Base-by-base conservation (phyloP, 2,888 invertebrate species). In the Meiosimyza platycephala region DNA sequence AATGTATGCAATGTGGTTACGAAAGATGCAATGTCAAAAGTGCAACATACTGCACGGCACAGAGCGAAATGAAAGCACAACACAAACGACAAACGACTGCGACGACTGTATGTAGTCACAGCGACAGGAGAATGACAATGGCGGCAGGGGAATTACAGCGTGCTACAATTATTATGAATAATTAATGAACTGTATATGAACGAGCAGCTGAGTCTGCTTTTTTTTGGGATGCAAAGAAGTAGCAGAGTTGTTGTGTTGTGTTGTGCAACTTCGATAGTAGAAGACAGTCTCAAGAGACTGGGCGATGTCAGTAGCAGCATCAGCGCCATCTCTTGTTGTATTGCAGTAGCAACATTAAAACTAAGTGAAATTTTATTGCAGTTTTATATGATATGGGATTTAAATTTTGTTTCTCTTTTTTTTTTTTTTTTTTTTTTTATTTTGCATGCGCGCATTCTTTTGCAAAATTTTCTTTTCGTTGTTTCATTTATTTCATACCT, bases 121-220 rank as follows among this genome's bases (percentile, higher is more conserved):
- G 40, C 40, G 9, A 2, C 40, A 40, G 40, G 9, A 40, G 40
- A 40, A 40, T 40, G 40, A 40, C 40, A 40, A 40, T 40, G 40
- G 40, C 40, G 9, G 40, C 40, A 40, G 40, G 40, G 40, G 40
- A 40, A 40, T 40, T 40, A 40, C 40, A 9, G 40, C 9, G 40
- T 9, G 40, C 40, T 15, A 40, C 70, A 70, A 57, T 70, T 70
- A 70, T 70, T 63, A 70, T 70, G 70, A 70, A 70, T 70, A 70
- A 70, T 70, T 69, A 69, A 69, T 69, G 69, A 69, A 69, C 22
- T 50, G 52, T 15, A 50, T 59, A 22, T 59, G 59, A 54, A 62
- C n/a, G 33, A 50, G 51, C 67, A 57, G 68, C 68, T 60, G 68
- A 18, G 40, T 33, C 66, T 50, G 67, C 15, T 28, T 59, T 55